Conservation (phyloP, 1,140 invertebrate species). For the Palaemon carinicauda region DNA sequence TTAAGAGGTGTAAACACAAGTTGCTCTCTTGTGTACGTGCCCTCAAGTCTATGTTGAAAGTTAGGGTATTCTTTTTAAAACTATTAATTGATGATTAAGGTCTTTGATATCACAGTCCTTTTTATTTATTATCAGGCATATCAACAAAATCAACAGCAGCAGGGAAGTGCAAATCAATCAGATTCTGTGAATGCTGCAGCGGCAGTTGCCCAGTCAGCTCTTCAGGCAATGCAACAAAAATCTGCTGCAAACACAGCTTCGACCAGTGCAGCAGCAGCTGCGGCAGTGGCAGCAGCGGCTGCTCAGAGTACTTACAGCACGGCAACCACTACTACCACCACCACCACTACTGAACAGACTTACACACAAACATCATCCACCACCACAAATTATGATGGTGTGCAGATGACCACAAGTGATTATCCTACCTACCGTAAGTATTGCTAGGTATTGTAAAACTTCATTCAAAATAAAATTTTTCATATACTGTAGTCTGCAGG, state of each 20-base stretch:
- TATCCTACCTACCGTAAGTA: constrained; percentile 53
- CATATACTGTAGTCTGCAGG: too few relatives aligned
- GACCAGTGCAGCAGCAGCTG: constrained; percentile 55
- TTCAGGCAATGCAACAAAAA: constrained; percentile 75
- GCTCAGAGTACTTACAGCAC: constrained; percentile 40
- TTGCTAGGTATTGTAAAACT: not conserved
- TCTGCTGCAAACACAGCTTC: constrained; percentile 41
- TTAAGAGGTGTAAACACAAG: too few relatives aligned
- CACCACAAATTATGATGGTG: constrained; percentile 42
- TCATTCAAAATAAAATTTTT: too few relatives aligned
- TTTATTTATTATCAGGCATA: constrained; percentile 33
- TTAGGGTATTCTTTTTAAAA: too few relatives aligned
- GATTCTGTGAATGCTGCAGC: constrained; percentile 85
- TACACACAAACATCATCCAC: constrained; percentile 27
- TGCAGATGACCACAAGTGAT: constrained; percentile 26
- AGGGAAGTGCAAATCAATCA: constrained; percentile 59
- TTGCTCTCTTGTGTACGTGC: too few relatives aligned
- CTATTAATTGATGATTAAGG: too few relatives aligned
- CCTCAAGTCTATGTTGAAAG: too few relatives aligned
- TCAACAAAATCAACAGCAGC: constrained; percentile 48
- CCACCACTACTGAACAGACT: constrained; percentile 18
- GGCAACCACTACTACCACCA: constrained; percentile 28
- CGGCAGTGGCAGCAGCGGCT: constrained; percentile 38
- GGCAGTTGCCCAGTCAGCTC: constrained; percentile 87
- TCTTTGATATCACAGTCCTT: not conserved